Evolutionary conservation across 2,888 invertebrate genomes (phyloP), one percentile per base, ranked within the genome.

Genomic region (Phengaris alcon): DNA sequence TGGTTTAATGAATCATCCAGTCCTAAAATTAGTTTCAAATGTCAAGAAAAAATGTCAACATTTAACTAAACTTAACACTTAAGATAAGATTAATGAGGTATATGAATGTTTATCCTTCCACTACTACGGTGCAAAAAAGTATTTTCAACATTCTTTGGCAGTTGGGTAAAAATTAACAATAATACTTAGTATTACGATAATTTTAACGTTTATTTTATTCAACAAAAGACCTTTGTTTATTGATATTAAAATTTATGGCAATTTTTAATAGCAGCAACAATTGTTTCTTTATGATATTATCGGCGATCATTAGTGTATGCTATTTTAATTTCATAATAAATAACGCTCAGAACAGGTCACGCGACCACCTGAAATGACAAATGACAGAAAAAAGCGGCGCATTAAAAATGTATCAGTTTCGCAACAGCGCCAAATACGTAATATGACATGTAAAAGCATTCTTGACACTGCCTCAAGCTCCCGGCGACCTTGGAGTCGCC

Each of bases 401-500:
- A 75, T 75, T 75, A 70, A 69, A 75, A 75, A 52, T 75, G 75
- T 70, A 57, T 70, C 70, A 59, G 51, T 75, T 70, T 75, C 70
- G 74, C 73, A 75, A 76, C 72, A 76, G 74, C 64, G 35, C 70
- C 75, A 74, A 78, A 77, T 78, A 79, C 76, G 77, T 79, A 77
- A 77, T 76, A 75, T 79, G 80, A 81, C 79, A 80, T 77, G 82
- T 35, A 35, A 82, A 82, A 82, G 82, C 82, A 82, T 82, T 82
- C 81, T 80, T 80, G 84, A 81, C 82, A 82, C 78, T 80, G 81
- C 79, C 77, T 79, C 79, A 80, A 82, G 83, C 80, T 83, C 82
- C 79, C 82, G 82, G 83, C 84, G 88, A 84, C 91, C 93, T 91
- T 90, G 90, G 82, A 78, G 77, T 78, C 81, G 79, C 83, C 78